These are phyloP conservation scores for Potamarius usumacintae DNA, from an alignment of 2,113 vertebrate species.

Conservation along the genomic window DNA sequence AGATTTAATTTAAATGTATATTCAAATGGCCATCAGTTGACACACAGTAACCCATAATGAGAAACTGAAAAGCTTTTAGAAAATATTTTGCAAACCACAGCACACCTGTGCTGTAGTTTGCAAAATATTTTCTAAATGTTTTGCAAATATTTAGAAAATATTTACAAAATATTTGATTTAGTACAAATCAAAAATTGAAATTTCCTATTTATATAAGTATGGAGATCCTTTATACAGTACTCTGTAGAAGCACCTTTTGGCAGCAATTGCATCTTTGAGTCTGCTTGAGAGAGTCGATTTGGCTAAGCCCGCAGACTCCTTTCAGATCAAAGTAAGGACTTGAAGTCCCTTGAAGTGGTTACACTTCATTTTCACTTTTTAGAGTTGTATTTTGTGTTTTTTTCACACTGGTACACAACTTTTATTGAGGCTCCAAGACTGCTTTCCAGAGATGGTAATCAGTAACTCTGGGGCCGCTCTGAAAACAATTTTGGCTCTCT, in stretches of 20 bases:
- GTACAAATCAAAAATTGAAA: too few relatives aligned
- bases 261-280: background rate
- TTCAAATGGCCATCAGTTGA: too few relatives aligned
- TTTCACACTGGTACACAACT: conserved; percentile 2
- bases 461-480: background rate
- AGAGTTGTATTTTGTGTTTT: background rate
- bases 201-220: too few relatives aligned
- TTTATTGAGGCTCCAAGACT: background rate
- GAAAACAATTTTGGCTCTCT: background rate
- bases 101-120: too few relatives aligned
- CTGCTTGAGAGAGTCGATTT: background rate
- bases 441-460: conserved; percentile 16
- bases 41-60: too few relatives aligned
- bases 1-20: too few relatives aligned
- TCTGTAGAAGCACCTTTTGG: too few relatives aligned
- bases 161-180: too few relatives aligned
- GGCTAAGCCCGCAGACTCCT: background rate
- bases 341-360: conserved; percentile 3
- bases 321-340: conserved; percentile 4
- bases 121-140: too few relatives aligned
- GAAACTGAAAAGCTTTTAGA: background rate
- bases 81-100: too few relatives aligned
- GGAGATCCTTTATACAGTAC: too few relatives aligned
- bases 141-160: too few relatives aligned
- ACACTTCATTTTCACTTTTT: background rate